A percentile compares a stretch with the other conserved stretches of the same genome.
phyloP scores from a whole-genome alignment of 2,888 invertebrate genomes.

The Galeopsomyia nigrocyanea region DNA sequence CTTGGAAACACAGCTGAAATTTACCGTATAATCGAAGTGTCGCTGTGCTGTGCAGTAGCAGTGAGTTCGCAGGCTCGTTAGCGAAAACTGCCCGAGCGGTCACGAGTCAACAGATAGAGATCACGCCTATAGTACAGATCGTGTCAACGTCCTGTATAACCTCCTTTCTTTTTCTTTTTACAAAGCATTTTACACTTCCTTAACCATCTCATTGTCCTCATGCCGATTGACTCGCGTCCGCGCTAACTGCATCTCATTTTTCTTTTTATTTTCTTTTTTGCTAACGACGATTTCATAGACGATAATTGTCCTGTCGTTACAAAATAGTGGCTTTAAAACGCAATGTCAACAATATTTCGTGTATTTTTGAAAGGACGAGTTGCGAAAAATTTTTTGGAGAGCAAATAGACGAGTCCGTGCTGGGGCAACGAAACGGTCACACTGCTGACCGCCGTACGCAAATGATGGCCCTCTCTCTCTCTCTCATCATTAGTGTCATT shows the following conservation, averaged over 20 bases:
- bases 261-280: background rate
- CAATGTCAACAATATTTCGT: no score
- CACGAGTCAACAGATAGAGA: conserved; percentile 18
- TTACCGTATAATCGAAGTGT: background rate
- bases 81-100: background rate
- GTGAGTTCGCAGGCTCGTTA: conserved; percentile 4
- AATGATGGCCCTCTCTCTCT: conserved; percentile 7
- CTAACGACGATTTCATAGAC: no score
- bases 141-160: conserved; percentile 38
- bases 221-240: background rate
- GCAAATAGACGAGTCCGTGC: no score
- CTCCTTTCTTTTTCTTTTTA: conserved; percentile 20
- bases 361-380: no score
- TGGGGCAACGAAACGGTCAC: conserved; percentile 26
- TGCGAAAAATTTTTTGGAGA: no score
- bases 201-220: background rate
- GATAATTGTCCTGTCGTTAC: no score
- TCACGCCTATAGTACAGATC: conserved; percentile 4
- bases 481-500: conserved; percentile 39
- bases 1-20: conserved; percentile 13
- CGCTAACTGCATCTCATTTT: conserved; percentile 12
- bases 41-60: background rate
- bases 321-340: no score
- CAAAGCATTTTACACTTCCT: background rate
- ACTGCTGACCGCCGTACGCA: background rate